Evolutionary conservation across 1,140 invertebrate species (phyloP), one percentile per base, ranked within the genome.

Genomic region (Armadillidium nasatum): DNA sequence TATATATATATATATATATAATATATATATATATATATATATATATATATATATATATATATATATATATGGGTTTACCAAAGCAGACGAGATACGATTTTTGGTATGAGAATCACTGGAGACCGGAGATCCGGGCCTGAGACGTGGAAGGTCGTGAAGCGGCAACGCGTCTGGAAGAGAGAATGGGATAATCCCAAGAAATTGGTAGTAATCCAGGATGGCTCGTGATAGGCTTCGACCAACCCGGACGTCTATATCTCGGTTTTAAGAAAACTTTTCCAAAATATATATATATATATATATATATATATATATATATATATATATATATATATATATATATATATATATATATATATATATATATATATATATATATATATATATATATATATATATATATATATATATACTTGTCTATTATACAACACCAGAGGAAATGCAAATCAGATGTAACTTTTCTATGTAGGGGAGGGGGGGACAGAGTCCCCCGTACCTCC

Each of bases 101-200:
- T 15, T 50, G 15, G 15, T 9, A 9, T 50, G 46, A 15, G 9
- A 50, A 10, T 50, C 46, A 50, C 15, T 50, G 46, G 46, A 9
- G 67, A 85, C 21, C 75, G 83, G 23, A 72, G 82, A 45, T 80
- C 82, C 71, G 72, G 74, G 43, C 22, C 76, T 33, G 74, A 79
- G 44, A 45, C 44, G 21, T 46, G 73, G 73, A 6, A 76, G 74
- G 74, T 76, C 74, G 19, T 76, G 74, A 9, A 71, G 74, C 13
- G 66, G 66, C 10, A 76, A 10, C 10, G 74, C 66, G 19, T 70
- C 23, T 10, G 74, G 74, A 11, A 76, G 3, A 2, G 44, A 45
- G 66, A 60, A 60, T 4, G 74, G 74, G n/a, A 76, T 76, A 60
- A 76, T 23, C 43, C 74, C 74, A 0, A 76, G 74, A 70, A 76